Conservation (phyloP, 2,797 vertebrate genomes). For the Ficedula albicollis region DNA sequence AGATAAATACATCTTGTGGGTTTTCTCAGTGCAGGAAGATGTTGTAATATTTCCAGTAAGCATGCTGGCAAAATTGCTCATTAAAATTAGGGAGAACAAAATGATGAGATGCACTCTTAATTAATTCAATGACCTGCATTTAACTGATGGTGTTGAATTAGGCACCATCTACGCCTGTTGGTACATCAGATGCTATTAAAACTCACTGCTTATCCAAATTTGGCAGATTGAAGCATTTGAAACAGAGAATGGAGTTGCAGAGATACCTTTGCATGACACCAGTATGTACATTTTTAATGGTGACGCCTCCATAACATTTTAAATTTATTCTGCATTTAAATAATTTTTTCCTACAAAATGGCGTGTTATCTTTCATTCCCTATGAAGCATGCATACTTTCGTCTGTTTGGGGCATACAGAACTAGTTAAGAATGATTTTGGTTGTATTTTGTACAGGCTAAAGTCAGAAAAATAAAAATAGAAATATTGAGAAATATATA, state of each 20-base stretch:
- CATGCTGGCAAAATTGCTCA: conserved; percentile 6
- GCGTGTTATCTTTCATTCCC: neutral
- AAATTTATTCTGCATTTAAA: neutral
- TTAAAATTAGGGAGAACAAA: conserved; percentile 29
- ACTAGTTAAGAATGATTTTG: neutral
- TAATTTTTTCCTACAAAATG: neutral
- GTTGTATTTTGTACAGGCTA: neutral
- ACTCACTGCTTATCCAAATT: neutral
- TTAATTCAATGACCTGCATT: neutral
- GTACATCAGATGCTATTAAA: neutral
- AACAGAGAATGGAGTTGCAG: neutral
- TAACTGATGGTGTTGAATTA: neutral
- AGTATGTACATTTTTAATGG: neutral
- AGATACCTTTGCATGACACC: neutral
- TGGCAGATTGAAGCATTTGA: neutral
- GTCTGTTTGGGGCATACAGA: neutral
- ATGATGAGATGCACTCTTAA: neutral
- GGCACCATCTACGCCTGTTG: neutral
- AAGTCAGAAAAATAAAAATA: conserved; percentile 51
- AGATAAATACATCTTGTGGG: conserved; percentile 30
- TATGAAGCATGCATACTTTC: neutral
- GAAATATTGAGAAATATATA: conserved; percentile 44
- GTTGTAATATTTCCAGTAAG: conserved; percentile 52
- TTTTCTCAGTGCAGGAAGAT: conserved; percentile 1
- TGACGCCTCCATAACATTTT: neutral